Evolutionary conservation across 2,113 vertebrate species (phyloP), one percentile per base, ranked within the genome.

Genomic region (Psilopsiagon aymara): DNA sequence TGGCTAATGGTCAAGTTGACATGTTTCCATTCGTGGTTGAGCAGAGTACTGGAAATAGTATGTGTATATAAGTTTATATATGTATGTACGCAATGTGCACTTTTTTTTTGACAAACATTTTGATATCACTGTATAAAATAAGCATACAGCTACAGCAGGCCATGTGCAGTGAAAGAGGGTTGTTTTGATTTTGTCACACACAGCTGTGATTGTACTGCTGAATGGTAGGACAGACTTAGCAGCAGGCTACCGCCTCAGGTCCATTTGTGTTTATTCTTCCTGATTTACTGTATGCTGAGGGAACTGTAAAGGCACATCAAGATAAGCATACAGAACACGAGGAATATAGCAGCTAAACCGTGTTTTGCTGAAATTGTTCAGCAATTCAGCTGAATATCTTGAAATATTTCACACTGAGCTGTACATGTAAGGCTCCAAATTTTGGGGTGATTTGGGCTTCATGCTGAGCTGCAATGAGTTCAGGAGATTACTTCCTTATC

Each of bases 1-100:
- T 97, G 96, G 86, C 76, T 71, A 60, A 28, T 29, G 71, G 51
- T 92, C 95, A 96, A 81, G 55, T 75, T 81, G 77, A 78, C 69
- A 80, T 86, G 60, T 81, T 90, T 94, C 93, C 73, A 77, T 44
- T 83, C 78, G 27, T 5, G 0, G 39, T 28, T 78, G 55, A 11
- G 2, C 33, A 51, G 44, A 67, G 55, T 33, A 52, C 78, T 91
- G 78, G 76, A 90, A 67, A 95, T 86, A n/a, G 6, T 33, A 29
- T 39, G 7, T 25, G 27, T 47, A 13, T 18, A 1, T 51, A 60
- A 69, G 7, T 69, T 79, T 59, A 28, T 51, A 31, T 24, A 17
- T 12, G 7, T 74, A 37, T 16, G 41, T 41, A 75, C 33, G 33
- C 0, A 0, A 33, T 3, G 2, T 29, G 19, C 28, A 55, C 7